Evolutionary conservation across 2,888 invertebrate species (phyloP), one percentile per base, ranked within the genome.

Genomic region (Cantharis nigra): DNA sequence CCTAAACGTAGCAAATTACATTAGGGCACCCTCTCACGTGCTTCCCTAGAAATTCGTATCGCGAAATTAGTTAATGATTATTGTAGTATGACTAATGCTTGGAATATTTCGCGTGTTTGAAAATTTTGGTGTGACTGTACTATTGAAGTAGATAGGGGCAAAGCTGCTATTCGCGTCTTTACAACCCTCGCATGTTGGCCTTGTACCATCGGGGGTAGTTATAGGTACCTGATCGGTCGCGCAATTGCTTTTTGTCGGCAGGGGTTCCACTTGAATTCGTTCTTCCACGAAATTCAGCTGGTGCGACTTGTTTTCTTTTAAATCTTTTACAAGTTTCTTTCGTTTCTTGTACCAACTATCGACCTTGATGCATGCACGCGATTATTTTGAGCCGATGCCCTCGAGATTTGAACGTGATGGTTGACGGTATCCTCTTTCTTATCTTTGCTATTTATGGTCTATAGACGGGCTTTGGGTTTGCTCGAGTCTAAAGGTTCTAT

Each of bases 71-170:
- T 63, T 75, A 76, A 76, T 76, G 78, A 75, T 72, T 65, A 72
- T 70, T 72, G 76, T 78, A 71, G 73, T 77, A 79, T 81, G 81
- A 79, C 79, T 80, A 83, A 83, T 83, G 83, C 83, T 81, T 80
- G 82, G 83, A 81, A 82, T 81, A 83, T 81, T 82, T 83, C 82
- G 85, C 82, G 80, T 80, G 76, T 76, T 79, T 80, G 78, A 78
- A 80, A 80, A 79, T 82, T 80, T 81, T 83, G 80, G 75, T 78
- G 80, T 72, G 80, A 81, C 83, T 81, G 83, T 82, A 82, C 82
- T 65, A 49, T 65, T 71, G 74, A 78, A 76, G 75, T 33, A 78
- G 63, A 74, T 69, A 74, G 76, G 49, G 69, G 80, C 76, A 79
- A 71, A 71, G 76, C 72, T 69, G 71, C 75, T 67, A 75, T 70